These are phyloP conservation scores for Ectemnius lituratus DNA, from an alignment of 2,888 invertebrate species.

Conservation along the genomic window DNA sequence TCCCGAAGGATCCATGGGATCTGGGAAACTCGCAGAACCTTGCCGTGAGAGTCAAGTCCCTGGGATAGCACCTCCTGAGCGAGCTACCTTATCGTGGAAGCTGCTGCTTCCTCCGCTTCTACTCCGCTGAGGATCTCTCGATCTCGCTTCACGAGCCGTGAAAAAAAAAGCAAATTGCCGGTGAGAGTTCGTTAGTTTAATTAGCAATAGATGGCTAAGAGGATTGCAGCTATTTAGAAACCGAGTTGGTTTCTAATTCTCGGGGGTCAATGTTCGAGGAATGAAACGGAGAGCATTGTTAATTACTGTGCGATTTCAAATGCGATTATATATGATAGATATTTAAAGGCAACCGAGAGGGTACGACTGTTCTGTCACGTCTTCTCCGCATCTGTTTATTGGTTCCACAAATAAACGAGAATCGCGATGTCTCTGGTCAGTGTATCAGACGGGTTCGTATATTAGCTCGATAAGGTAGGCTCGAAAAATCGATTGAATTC, in stretches of 20 bases:
- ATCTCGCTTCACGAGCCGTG: slow-evolving; percentile 14
- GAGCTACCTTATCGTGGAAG: slow-evolving; percentile 43
- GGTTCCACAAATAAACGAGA: not conserved
- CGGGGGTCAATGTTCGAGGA: too few relatives aligned
- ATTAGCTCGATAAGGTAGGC: slow-evolving; percentile 57
- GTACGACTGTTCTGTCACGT: not conserved
- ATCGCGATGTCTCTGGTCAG: slow-evolving; percentile 17
- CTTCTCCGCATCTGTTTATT: not conserved
- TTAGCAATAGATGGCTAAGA: not conserved
- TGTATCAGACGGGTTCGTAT: slow-evolving; percentile 32
- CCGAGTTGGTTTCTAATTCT: too few relatives aligned
- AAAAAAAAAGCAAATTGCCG: not conserved
- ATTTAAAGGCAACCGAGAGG: not conserved
- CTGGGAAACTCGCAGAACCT: slow-evolving; percentile 14
- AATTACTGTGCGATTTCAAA: too few relatives aligned
- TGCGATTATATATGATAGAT: too few relatives aligned
- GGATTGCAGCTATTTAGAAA: not conserved
- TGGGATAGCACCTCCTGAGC: slow-evolving; percentile 5
- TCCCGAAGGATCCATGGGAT: not conserved
- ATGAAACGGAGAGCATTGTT: too few relatives aligned
- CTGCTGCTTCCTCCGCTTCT: not conserved
- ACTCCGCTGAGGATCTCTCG: not conserved
- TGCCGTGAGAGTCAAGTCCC: slow-evolving; percentile 24
- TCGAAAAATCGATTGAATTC: slow-evolving; percentile 48
- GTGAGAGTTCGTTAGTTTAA: slow-evolving; percentile 4